Base-by-base conservation (phyloP, 1,140 invertebrate genomes). In the Neuroterus valhalla region DNA sequence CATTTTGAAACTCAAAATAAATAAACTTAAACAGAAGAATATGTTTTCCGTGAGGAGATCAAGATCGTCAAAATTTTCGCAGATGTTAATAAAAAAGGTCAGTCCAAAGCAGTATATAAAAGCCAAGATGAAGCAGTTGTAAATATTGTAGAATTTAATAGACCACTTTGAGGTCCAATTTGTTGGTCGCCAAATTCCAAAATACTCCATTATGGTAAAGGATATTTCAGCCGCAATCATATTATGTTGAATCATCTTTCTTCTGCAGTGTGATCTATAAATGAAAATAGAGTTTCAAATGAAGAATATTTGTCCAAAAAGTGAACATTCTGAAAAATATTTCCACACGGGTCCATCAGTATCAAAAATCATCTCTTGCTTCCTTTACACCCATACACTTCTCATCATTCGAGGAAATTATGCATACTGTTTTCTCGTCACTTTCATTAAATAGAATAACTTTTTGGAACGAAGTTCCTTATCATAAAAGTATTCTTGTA, bases 91-190 rank as follows among this genome's bases (percentile, higher is more conserved):
- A n/a, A 62, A 62, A 62, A 62, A 62, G 2, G 55, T 31, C 23
- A 14, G 15, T 0, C 14, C 15, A 3, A 31, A 26, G 31, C 15
- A 26, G 55, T 62, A 62, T 15, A 62, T 23, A 31, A 62, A 31
- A 38, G n/a, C n/a, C 15, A 62, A n/a, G 1, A 62, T 62, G 8
- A 31, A 62, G 31, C 26, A 15, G 11, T 26, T 62, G 6, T 62
- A 62, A 31, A 62, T 8, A 62, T 62, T 62, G n/a, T 62, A 62
- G 31, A 62, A 15, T n/a, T n/a, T 8, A 5, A 62, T 62, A 15
- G 55, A 2, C 14, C 14, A 62, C 23, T 62, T 62, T 62, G 55
- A 62, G 14, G 14, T 62, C 3, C 26, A 62, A 4, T 23, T n/a
- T 23, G 12, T 5, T 2, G 55, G 55, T 38, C 26, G 26, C 23